phyloP scores from a whole-genome alignment of 2,113 vertebrate species.

The Aythya baeri region DNA sequence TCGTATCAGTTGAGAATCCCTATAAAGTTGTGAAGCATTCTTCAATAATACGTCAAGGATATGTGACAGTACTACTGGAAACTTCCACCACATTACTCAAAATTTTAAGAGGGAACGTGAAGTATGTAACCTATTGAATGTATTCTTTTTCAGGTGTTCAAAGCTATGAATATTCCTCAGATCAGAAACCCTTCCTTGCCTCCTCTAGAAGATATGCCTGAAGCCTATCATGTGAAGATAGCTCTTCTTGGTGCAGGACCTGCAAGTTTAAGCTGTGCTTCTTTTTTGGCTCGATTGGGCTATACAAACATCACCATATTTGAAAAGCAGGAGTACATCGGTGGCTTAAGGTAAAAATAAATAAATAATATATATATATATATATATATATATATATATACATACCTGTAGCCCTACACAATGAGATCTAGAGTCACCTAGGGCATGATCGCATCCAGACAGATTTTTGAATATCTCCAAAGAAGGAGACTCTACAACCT shows the following conservation, averaged over 20 bases:
- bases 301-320: constrained; percentile 86
- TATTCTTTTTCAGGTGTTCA: constrained; percentile 81
- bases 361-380: no score
- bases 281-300: constrained; percentile 85
- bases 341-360: constrained; percentile 84
- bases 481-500: no score
- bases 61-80: not conserved
- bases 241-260: constrained; percentile 88
- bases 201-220: constrained; percentile 74
- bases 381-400: no score
- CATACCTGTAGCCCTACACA: not conserved
- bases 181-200: constrained; percentile 80
- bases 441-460: no score
- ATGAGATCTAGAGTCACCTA: no score
- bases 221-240: constrained; percentile 81
- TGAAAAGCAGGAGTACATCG: constrained; percentile 83
- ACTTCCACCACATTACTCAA: not conserved
- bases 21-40: not conserved
- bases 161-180: constrained; percentile 86
- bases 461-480: no score
- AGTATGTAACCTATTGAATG: constrained; percentile 14
- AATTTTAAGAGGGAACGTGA: not conserved
- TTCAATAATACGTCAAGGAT: not conserved
- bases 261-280: constrained; percentile 86
- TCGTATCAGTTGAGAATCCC: not conserved